Base-by-base conservation (phyloP, 2,888 invertebrate genomes). In the Beris morrisii region DNA sequence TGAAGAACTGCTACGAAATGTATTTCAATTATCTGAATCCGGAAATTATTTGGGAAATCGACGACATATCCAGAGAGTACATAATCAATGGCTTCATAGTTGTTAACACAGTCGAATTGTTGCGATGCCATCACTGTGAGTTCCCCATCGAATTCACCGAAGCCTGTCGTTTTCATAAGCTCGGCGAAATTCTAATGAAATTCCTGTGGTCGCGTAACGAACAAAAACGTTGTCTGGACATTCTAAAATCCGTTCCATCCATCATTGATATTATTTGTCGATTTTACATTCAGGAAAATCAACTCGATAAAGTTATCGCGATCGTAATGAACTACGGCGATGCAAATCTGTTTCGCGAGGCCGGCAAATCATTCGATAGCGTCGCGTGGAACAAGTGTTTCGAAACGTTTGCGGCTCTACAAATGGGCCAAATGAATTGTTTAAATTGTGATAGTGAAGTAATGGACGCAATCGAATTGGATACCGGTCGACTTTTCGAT, bases 201-300 rank as follows among this genome's bases (percentile, higher is more conserved):
- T 81, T 78, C 68, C 77, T 78, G 65, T 81, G 81, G 81, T 81
- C 81, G 4, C 77, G 81, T 45, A 76, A 75, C 66, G 81, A 81
- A 67, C 80, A 79, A 61, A 72, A 77, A 5, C 76, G 76, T 69
- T 80, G 81, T 68, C 78, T 79, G 68, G 75, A 78, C 71, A 77
- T 81, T 52, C 70, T 79, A 45, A 76, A 76, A 30, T 73, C 76
- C 30, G 78, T 80, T 45, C 81, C 81, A 7, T 75, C 79, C 1
- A 71, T 81, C 13, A 72, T 80, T 11, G 79, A 81, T 66, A 74
- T 79, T 1, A 70, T 81, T 48, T 79, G 79, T 9, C 78, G 78
- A 65, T 79, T 81, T 67, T 80, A 81, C 67, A 69, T 80, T 67
- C 75, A 77, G 38, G 81, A 81, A 56, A 75, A 75, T 38, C 78